Base-by-base conservation (phyloP, 2,113 vertebrate species). In the Pelmatolapia mariae region DNA sequence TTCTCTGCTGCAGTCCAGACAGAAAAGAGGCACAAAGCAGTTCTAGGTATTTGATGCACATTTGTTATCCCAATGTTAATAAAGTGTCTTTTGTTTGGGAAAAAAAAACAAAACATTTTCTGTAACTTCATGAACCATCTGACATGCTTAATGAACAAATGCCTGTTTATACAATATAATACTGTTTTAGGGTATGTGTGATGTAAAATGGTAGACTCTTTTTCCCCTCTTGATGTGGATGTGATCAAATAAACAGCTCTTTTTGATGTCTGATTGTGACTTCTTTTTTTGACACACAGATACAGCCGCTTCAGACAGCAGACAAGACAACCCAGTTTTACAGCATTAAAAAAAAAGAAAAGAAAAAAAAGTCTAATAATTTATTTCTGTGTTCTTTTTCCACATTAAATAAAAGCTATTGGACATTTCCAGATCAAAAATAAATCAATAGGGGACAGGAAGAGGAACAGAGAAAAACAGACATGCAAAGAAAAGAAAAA, bases 331-430 rank as follows among this genome's bases (percentile, higher is more conserved):
- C 73, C 52, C 83, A 80, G 63, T 61, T 80, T 95, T 95, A 95
- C 93, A 94, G 92, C 90, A 94, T 93, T 93, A 45, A 15, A 73
- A 73, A 22, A 68, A 40, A 26, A 71, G 13, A 73, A 73, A 10
- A 6, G 5, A 24, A 73, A 95, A 96, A 95, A 95, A 94, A 95
- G 94, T 94, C 92, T 91, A 95, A 95, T 95, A 95, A 95, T 95
- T 95, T 95, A 95, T 95, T 95, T 94, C 92, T 94, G 95, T 95
- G 94, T 93, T 95, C 90, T 95, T 94, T 93, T 93, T 92, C 91
- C 93, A 95, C 93, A 94, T 96, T 95, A 96, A 96, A 96, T 96
- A 96, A 96, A 95, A 94, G 81, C 92, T 95, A 87, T 94, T 61
- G 89, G 94, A 96, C 93, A 96, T 94, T 94, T 95, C 92, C 92